A percentile compares a stretch with the other conserved stretches of the same genome.
These are phyloP conservation scores for Pygoscelis antarcticus DNA, from an alignment of 2,113 vertebrate species.

Conservation along the genomic window DNA sequence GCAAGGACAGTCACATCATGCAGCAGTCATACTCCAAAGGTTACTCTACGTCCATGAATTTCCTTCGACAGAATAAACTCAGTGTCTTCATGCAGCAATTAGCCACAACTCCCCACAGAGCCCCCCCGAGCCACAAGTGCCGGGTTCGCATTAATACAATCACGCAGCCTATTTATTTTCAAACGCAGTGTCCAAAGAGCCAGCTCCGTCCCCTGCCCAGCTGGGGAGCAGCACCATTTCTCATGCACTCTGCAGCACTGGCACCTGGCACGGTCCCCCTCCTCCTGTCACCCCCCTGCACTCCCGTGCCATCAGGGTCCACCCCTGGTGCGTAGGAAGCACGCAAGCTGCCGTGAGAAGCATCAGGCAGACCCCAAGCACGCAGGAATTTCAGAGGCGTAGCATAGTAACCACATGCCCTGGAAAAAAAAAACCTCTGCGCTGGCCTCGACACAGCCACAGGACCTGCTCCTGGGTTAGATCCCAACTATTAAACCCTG, in stretches of 20 bases:
- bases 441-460: not conserved
- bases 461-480: not conserved
- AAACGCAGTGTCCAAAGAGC: not conserved
- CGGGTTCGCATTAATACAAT: not conserved
- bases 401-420: not conserved
- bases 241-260: not conserved
- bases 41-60: not conserved
- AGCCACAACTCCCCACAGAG: not conserved
- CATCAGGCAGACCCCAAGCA: not conserved
- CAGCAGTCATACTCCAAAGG: not conserved
- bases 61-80: not conserved
- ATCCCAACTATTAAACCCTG: not conserved
- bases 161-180: not conserved
- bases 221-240: not conserved
- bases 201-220: not conserved
- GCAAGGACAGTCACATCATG: accelerated
- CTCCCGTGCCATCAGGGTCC: not conserved
- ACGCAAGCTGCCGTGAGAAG: accelerated
- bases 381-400: not conserved
- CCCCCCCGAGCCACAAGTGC: accelerated
- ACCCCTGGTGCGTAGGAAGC: accelerated
- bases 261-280: not conserved
- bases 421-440: not conserved
- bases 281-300: not conserved
- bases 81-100: not conserved